Evolutionary conservation across 2,797 vertebrate species (phyloP).

Genomic region (Cephalopachus bancanus): DNA sequence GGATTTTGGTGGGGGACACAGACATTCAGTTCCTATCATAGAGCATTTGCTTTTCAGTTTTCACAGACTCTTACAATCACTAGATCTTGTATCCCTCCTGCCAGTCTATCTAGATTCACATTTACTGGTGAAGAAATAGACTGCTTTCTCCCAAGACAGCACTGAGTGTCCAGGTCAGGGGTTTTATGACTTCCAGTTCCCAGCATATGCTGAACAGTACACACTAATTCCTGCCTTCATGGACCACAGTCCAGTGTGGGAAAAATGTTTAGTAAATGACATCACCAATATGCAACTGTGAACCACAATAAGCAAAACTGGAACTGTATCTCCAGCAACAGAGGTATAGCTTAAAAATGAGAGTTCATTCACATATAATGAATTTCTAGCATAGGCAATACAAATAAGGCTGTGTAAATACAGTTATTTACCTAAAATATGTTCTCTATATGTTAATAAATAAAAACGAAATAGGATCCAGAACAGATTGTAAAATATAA

Average conservation of each 20-base stretch:
- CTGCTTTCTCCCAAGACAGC: neutral
- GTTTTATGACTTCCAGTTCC: neutral
- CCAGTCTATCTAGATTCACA: no score
- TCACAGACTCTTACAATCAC: neutral
- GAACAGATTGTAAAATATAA: neutral
- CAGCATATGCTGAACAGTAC: neutral
- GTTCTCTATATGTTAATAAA: constrained; percentile 17
- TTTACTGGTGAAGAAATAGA: neutral
- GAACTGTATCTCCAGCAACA: neutral
- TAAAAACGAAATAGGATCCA: neutral
- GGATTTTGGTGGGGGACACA: neutral
- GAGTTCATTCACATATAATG: neutral
- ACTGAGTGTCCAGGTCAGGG: neutral
- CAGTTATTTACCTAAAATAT: constrained; percentile 35
- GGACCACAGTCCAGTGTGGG: neutral
- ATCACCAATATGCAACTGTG: neutral
- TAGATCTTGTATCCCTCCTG: no score
- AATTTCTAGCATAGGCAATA: neutral
- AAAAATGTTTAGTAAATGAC: neutral
- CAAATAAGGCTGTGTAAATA: constrained; percentile 33
- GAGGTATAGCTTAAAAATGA: neutral
- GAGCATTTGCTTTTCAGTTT: neutral
- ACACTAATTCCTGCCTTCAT: neutral
- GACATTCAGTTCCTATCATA: neutral
- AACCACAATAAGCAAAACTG: neutral